Base-by-base conservation (phyloP, 2,888 invertebrate genomes). In the Saturnia japonica region DNA sequence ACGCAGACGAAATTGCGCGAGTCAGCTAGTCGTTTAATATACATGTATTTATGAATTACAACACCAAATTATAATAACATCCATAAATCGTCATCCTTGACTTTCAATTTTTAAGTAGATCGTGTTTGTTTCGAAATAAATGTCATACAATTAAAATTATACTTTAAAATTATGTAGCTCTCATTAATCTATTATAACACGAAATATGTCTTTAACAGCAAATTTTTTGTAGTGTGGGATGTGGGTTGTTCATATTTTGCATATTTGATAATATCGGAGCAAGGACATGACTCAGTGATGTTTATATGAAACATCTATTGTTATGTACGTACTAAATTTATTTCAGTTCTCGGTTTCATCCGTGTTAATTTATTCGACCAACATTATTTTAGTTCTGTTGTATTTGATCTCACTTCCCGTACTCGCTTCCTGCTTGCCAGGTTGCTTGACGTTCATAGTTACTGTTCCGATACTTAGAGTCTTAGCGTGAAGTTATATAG, bases 221-320 rank as follows among this genome's bases (percentile, higher is more conserved):
- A 40, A 11, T 64, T 40, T 64, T 64, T 40, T 40, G 40, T 64
- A 64, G 12, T 57, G 40, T 64, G n/a, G 40, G 19, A n/a, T 40
- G 64, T 64, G n/a, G 40, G 19, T 40, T 40, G 64, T 64, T 60
- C 64, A 64, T n/a, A 40, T 64, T 34, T 64, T 40, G 9, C n/a
- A 64, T n/a, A n/a, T 64, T 9, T 40, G 40, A 64, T 40, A 40
- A 64, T 40, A 40, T 60, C 28, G 28, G 25, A 60, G 11, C 57
- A 60, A 60, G 57, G 57, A 28, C 57, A 60, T 4, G 14, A 12
- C 28, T 28, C 12, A 25, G 12, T 28, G 11, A 28, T 14, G 28
- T 28, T 28, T 60, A 25, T 28, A 28, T 60, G 28, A 28, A 14
- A 28, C 14, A 14, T 28, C 14, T 28, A 28, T 60, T 60, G 14